Base-by-base conservation (phyloP, 2,888 invertebrate species). In the Eristalis pertinax region DNA sequence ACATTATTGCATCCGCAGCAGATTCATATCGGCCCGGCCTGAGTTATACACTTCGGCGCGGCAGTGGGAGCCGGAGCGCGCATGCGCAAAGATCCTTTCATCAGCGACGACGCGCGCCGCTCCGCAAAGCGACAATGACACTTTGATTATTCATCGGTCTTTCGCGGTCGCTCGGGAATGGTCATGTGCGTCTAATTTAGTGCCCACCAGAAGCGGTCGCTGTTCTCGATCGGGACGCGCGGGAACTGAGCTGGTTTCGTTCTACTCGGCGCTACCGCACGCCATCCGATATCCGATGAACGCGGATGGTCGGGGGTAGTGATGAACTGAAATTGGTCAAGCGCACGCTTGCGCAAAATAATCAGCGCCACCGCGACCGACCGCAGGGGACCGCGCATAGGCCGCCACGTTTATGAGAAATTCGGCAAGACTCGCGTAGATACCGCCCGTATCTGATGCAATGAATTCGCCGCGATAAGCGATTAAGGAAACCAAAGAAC, bases 101-200 rank as follows among this genome's bases (percentile, higher is more conserved):
- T 67, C 65, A 64, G 41, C 38, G 73, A 26, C 69, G 60, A 19
- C 64, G 13, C 19, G 26, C 13, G 24, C 78, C 10, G 24, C 78
- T 32, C 8, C 43, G 65, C 56, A 75, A 63, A 60, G 63, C 75
- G 84, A 83, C 72, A 84, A 84, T 75, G 84, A 80, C 76, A 76
- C 60, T 87, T 87, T 87, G 84, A 87, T 87, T 87, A 84, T 72
- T 87, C 87, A 84, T 80, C 70, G 72, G 58, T 56, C n/a, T 22
- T 19, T 19, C 19, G 50, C 70, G 72, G 43, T 58, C 15, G 58
- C 43, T 69, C 72, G 43, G 70, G 67, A 68, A 75, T 74, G 83
- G 78, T 70, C 75, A 86, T 83, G 78, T 84, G 87, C 84, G 79
- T 76, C 87, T 87, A 80, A 83, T 87, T 87, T 79, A 87, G 75